Conservation (phyloP, 2,888 invertebrate species). For the Ischnura elegans region DNA sequence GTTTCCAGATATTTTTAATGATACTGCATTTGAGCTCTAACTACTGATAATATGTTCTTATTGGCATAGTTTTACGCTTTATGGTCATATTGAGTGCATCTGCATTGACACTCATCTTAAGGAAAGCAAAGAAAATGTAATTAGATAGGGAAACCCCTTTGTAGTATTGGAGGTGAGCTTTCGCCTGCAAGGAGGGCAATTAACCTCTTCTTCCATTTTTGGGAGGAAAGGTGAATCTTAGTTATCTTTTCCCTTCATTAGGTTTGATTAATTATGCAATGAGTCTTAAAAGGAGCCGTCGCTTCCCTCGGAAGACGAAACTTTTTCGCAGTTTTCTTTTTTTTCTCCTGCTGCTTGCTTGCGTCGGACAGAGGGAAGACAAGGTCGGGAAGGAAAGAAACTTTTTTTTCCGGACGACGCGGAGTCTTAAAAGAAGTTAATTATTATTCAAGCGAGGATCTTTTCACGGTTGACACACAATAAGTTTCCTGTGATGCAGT, state of each 20-base stretch:
- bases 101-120: too few relatives aligned
- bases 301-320: neutral
- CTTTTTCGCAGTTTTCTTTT: neutral
- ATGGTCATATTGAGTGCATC: too few relatives aligned
- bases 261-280: constrained; percentile 39
- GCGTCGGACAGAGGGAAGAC: neutral
- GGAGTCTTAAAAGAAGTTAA: constrained; percentile 3
- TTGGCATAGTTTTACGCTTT: too few relatives aligned
- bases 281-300: constrained; percentile 13
- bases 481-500: neutral
- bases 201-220: neutral
- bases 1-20: too few relatives aligned
- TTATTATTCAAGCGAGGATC: constrained; percentile 36
- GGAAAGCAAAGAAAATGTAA: too few relatives aligned
- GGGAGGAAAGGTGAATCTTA: neutral
- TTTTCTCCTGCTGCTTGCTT: neutral
- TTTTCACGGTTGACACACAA: constrained; percentile 8
- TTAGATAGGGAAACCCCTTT: too few relatives aligned
- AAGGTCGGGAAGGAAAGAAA: neutral
- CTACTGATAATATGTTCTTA: too few relatives aligned
- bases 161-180: too few relatives aligned
- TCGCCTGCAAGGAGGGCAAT: neutral
- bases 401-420: neutral
- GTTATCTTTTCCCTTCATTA: constrained; percentile 18
- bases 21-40: too few relatives aligned